phyloP scores from a whole-genome alignment of 1,140 invertebrate genomes.

The Argopecten irradians region DNA sequence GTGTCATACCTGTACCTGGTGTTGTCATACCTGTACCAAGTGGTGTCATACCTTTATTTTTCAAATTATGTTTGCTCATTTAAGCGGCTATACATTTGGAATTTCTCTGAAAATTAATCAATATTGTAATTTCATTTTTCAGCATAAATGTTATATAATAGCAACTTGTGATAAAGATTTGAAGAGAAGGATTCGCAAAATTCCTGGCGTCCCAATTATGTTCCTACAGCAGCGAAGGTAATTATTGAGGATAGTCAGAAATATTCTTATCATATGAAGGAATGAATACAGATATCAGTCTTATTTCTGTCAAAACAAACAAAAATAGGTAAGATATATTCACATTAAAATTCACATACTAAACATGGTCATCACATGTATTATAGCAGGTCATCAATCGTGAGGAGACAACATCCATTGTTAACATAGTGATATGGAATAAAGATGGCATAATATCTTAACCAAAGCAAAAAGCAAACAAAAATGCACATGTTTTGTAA shows the following conservation, averaged over 20 bases:
- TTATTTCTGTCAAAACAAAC: background rate
- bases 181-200: conserved; percentile 96
- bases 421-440: too few species aligned
- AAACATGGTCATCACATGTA: background rate
- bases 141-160: conserved; percentile 99
- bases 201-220: conserved; percentile 99
- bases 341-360: background rate
- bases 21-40: too few species aligned
- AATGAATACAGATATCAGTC: background rate
- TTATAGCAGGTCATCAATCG: background rate
- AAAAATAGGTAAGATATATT: conserved; percentile 9
- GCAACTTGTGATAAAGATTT: conserved; percentile 99
- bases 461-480: too few species aligned
- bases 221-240: conserved; percentile 92
- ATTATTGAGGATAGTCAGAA: conserved; percentile 40
- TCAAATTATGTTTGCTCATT: too few species aligned
- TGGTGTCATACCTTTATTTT: too few species aligned
- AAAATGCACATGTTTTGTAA: too few species aligned
- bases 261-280: background rate
- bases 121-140: conserved; percentile 72
- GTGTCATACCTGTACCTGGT: too few species aligned
- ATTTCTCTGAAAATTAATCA: background rate
- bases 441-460: too few species aligned
- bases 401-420: background rate
- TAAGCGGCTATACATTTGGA: too few species aligned